Base-by-base conservation (phyloP, 1,140 invertebrate genomes). In the Pogonognathellus flavescens region DNA sequence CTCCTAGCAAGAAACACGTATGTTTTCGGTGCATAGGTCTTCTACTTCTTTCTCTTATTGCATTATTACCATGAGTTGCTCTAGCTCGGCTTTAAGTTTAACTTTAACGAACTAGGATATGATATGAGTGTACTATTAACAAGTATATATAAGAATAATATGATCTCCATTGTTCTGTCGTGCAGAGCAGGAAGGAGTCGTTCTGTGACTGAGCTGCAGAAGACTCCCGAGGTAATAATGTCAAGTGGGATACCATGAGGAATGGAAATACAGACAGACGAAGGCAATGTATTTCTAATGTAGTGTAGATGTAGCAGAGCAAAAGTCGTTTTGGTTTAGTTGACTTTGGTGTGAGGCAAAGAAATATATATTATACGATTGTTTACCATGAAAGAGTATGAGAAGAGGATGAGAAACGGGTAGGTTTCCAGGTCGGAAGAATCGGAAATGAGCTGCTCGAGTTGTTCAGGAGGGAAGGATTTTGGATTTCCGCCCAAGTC, bases 381-480 rank as follows among this genome's bases (percentile, higher is more conserved):
- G 66, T 70, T n/a, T 66, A 20, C 0, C 59, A 11, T 6, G 25
- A 22, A 18, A 11, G 62, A 31, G 62, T 25, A 22, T 6, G 62
- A 66, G 5, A 14, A 41, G 62, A 31, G 62, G 14, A 31, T 8
- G 22, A 25, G 66, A 70, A 25, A 41, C 66, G 66, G 22, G 31
- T 70, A 41, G 31, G 31, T 70, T 70, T 41, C 25, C 66, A 70
- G 66, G 66, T 70, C 66, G 66, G 66, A 70, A 70, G 66, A 70
- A 70, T 70, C 66, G 66, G 66, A 70, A 70, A 70, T 70, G 66
- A 70, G 66, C 25, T 22, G 66, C 22, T 70, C 20, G 66, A 70
- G 66, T 31, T 70, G 66, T 70, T 70, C 66, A 70, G 66, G 66
- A 70, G 66, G 66, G 66, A 70, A n/a, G n/a, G n/a, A n/a, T n/a